Evolutionary conservation across 2,888 invertebrate genomes (phyloP), one percentile per base, ranked within the genome.

Genomic region (Nycteola revayana): DNA sequence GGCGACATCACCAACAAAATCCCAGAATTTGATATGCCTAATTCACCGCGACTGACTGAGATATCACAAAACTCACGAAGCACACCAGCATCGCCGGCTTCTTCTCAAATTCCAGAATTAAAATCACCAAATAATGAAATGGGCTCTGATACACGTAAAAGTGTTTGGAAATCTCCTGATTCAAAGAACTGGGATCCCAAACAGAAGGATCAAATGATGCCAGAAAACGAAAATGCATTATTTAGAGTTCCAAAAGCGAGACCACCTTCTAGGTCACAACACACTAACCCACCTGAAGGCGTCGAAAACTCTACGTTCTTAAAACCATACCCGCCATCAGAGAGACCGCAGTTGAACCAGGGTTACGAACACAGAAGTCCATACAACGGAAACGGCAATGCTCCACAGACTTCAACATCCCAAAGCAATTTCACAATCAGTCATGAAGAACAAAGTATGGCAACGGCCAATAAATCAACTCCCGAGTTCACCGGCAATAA

Each of bases 211-310:
- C 68, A 64, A 31, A 48, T 62, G 2, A 64, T 66, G 1, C 61
- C 63, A 10, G 86, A 85, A 37, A 84, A 75, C 51, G 90, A 90
- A 44, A 90, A 89, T 27, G 86, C 90, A 1, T 84, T 92, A 6
- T 93, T 93, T 55, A 79, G 92, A 58, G 91, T 92, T 9, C 92
- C 92, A 1, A 92, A 91, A 72, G 92, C 91, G 0, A 86, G 91
- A 51, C 92, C 92, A 17, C 93, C 91, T 17, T 93, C 92, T 2
- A 81, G 92, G 40, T 90, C 89, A 1, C 90, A 88, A 36, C 78
- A 90, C 17, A 76, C 79, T 6, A 86, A 89, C 50, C 85, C 89
- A n/a, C 86, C 90, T 10, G 88, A 90, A 29, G 68, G 80, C 7
- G 34, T 84, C 25, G 90, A 89, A 49, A 83, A 86, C 43, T 86